Evolutionary conservation across 2,797 vertebrate genomes (phyloP).

Genomic region (Coluber constrictor): DNA sequence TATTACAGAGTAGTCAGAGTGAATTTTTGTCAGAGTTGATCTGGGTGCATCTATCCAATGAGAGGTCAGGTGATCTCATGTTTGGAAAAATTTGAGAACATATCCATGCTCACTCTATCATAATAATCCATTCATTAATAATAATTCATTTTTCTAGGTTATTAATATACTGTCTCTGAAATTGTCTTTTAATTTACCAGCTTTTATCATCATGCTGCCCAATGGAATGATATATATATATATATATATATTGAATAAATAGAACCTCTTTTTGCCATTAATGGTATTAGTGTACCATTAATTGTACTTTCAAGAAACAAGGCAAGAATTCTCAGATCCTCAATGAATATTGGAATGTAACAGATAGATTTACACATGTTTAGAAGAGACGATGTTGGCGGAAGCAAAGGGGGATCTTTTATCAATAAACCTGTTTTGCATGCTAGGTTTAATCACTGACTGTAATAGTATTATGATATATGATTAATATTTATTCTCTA

Average conservation of each 20-base stretch:
- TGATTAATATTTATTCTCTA: background rate
- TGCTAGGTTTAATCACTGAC: background rate
- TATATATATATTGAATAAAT: background rate
- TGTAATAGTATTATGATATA: background rate
- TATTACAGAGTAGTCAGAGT: background rate
- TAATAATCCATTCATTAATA: background rate
- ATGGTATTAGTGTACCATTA: background rate
- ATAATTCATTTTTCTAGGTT: background rate
- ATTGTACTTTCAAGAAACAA: background rate
- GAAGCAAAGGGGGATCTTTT: background rate
- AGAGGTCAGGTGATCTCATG: background rate
- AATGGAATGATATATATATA: background rate
- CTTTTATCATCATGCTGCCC: background rate
- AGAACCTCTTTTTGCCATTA: background rate
- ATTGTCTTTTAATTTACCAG: background rate
- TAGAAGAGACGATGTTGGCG: background rate
- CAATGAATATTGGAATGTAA: background rate
- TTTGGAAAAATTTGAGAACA: background rate
- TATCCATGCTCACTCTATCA: background rate
- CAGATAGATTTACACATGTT: background rate
- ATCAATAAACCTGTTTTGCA: background rate
- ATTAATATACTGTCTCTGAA: background rate
- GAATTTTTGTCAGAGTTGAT: background rate
- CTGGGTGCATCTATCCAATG: background rate
- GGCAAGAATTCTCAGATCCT: background rate